Evolutionary conservation across 2,888 invertebrate species (phyloP), one percentile per base, ranked within the genome.

Genomic region (Myopa testacea): DNA sequence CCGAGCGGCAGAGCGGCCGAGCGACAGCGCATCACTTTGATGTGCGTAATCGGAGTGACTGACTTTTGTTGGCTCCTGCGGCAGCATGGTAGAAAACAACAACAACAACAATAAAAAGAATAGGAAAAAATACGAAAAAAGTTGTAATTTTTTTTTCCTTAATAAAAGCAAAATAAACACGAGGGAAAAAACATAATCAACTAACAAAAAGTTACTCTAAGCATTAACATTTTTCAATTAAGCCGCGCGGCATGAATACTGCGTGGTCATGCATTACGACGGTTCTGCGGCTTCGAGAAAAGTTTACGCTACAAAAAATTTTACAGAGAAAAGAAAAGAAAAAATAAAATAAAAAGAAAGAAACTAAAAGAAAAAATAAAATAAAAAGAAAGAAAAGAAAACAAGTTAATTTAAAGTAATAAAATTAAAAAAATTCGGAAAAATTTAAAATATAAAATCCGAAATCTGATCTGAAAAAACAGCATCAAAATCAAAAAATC

Each of bases 161-260:
- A 70, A 62, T 69, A 19, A 55, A 4, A 65, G 38, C 38, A 52
- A 68, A 45, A 10, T n/a, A 58, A 71, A 75, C 45, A 71, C 40
- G 37, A 34, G 19, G 10, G 19, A 37, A 16, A 7, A 3, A 65
- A 65, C 1, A 34, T 3, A 8, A 14, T 10, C 65, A 65, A 37
- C 37, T 38, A 14, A 14, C 10, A 3, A 6, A 5, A 19, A 16
- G 12, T 26, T 26, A 50, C 52, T 52, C 70, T 62, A 62, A 62
- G 70, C 77, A 70, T 73, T 73, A 63, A 26, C 14, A 55, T 55
- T 52, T 52, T 79, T 79, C 79, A 75, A 72, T 79, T 79, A 77
- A 79, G 71, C 67, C 26, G 68, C 62, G 63, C 69, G 63, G 40
- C 60, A 58, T 65, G 34, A 45, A 67, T 26, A 58, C 60, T 71